A percentile compares a stretch with the other conserved stretches of the same genome.
These are phyloP conservation scores for Volucella inanis DNA, from an alignment of 2,888 invertebrate genomes.

Conservation along the genomic window DNA sequence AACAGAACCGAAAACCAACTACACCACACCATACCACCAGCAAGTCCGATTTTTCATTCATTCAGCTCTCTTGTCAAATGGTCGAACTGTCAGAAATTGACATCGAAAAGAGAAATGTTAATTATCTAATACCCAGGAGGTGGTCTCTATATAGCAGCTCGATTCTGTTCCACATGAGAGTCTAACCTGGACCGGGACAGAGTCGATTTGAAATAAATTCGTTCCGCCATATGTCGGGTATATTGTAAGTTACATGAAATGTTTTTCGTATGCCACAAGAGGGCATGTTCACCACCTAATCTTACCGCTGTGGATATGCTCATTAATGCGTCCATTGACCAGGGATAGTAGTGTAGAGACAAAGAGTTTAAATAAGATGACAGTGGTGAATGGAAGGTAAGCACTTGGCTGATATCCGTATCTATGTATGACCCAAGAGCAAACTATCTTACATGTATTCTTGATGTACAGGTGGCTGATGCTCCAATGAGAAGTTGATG, in stretches of 20 bases:
- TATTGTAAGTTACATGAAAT: constrained; percentile 55
- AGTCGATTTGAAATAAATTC: constrained; percentile 75
- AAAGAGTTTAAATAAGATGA: constrained; percentile 1
- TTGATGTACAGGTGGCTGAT: constrained; percentile 58
- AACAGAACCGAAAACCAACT: constrained; percentile 19
- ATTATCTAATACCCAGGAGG: constrained; percentile 77
- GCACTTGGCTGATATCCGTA: neutral
- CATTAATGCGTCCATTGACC: constrained; percentile 41
- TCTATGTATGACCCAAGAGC: neutral
- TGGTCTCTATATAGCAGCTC: constrained; percentile 70
- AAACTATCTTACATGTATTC: constrained; percentile 7
- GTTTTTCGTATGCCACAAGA: constrained; percentile 60
- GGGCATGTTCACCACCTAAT: constrained; percentile 41
- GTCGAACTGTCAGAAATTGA: constrained; percentile 73
- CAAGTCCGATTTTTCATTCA: constrained; percentile 74
- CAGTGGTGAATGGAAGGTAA: neutral
- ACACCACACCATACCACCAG: constrained; percentile 28
- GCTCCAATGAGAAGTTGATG: constrained; percentile 11
- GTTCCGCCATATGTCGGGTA: constrained; percentile 75
- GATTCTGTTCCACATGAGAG: constrained; percentile 26
- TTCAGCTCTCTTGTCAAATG: constrained; percentile 63
- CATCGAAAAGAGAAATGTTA: constrained; percentile 76
- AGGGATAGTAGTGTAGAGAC: constrained; percentile 7
- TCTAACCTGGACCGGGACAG: constrained; percentile 22
- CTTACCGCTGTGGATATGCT: constrained; percentile 53